A percentile compares a stretch with the other conserved stretches of the same genome.
phyloP scores from a whole-genome alignment of 2,888 invertebrate genomes.

The Stenurella melanura region DNA sequence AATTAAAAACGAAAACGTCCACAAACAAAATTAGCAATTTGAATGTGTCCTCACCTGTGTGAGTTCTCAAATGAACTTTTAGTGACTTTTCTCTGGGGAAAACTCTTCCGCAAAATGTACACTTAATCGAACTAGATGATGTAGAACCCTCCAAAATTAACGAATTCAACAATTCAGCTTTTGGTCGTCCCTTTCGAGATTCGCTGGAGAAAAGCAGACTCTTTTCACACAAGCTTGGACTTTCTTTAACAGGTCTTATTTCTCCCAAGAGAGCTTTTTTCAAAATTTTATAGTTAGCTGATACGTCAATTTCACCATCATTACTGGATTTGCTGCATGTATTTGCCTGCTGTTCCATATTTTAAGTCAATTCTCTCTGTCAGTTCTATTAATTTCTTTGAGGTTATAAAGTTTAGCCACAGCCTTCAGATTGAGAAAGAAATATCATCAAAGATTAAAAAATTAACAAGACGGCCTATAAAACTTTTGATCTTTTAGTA shows the following conservation, averaged over 20 bases:
- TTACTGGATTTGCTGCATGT: slow-evolving; percentile 62
- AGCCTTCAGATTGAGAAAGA: no score
- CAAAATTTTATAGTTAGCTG: slow-evolving; percentile 63
- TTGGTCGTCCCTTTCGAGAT: slow-evolving; percentile 80
- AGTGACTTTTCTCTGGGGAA: slow-evolving; percentile 86
- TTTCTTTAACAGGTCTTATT: slow-evolving; percentile 66
- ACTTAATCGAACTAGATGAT: slow-evolving; percentile 82
- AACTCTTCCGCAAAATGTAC: slow-evolving; percentile 81
- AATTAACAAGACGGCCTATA: no score
- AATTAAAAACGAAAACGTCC: no score
- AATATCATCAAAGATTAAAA: no score
- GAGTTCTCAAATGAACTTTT: slow-evolving; percentile 81
- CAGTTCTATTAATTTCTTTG: no score
- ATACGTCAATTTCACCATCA: slow-evolving; percentile 62
- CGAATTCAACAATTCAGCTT: slow-evolving; percentile 81
- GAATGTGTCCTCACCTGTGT: slow-evolving; percentile 77
- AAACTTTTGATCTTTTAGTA: no score
- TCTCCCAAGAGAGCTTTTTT: slow-evolving; percentile 62
- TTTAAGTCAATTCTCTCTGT: slow-evolving; percentile 59
- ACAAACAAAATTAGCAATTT: no score
- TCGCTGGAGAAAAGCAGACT: slow-evolving; percentile 68
- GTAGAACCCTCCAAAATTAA: slow-evolving; percentile 83
- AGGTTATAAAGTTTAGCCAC: no score
- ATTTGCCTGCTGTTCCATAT: slow-evolving; percentile 63
- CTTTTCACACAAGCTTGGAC: slow-evolving; percentile 61